Evolutionary conservation across 2,888 invertebrate species (phyloP), one percentile per base, ranked within the genome.

Genomic region (Eudemis profundana): DNA sequence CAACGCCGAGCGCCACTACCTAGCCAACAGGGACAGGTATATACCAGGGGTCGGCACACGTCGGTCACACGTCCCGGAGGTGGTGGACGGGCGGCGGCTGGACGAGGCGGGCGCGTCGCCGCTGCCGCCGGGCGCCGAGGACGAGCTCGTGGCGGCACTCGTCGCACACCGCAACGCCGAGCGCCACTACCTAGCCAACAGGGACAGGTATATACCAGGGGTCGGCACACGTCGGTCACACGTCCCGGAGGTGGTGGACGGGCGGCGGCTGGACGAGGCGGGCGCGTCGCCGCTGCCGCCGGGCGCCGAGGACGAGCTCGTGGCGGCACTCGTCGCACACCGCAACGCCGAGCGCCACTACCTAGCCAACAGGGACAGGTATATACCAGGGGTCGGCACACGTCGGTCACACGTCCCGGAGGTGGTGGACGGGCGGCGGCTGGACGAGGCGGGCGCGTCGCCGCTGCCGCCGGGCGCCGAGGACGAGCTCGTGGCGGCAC

Each of bases 321-420:
- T 33, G 33, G 33, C 33, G 33, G 33, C 33, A 10, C 33, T 33
- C 33, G 33, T 33, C 0, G 33, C 33, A 10, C 33, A 33, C 33
- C 33, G 33, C 8, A 33, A 33, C 33, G 33, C 33, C 33, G 33
- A 33, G 33, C 33, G 33, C 8, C 33, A 33, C 8, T 33, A 33
- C 33, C 33, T 33, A 7, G 33, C 33, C 33, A 4, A 33, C 23
- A 89, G 93, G 59, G 93, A 95, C 19, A 94, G 33, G 33, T 33
- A 8, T 33, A 10, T 33, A 10, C 10, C 33, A 10, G 33, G 33
- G 2, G 33, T 10, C 10, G 7, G 2, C 27, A 33, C 10, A 33
- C 8, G 1, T 33, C 33, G 33, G 33, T 5, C 33, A 33, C 33
- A 33, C 33, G 33, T 33, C 33, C 27, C 27, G 5, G 27, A 1